phyloP scores from a whole-genome alignment of 2,888 invertebrate genomes.

The Apodemia duryi region DNA sequence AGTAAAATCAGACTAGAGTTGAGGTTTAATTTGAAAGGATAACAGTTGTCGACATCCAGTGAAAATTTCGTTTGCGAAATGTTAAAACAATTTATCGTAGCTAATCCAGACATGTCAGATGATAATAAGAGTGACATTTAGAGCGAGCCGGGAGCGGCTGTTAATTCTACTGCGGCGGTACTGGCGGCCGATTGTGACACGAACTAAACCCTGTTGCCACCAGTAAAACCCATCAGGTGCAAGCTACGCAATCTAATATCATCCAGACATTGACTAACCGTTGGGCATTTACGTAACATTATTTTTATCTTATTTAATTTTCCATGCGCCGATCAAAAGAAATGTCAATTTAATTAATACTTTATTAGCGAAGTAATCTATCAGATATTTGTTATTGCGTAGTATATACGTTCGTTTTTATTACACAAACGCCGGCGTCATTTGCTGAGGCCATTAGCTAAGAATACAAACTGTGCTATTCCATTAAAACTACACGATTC shows the following conservation, averaged over 20 bases:
- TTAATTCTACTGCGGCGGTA: slow-evolving; percentile 70
- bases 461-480: slow-evolving; percentile 62
- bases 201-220: slow-evolving; percentile 70
- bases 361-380: slow-evolving; percentile 21
- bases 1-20: slow-evolving; percentile 44
- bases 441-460: slow-evolving; percentile 58
- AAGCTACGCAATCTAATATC: slow-evolving; percentile 54
- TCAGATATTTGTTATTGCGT: slow-evolving; percentile 17
- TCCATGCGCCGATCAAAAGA: slow-evolving; percentile 11
- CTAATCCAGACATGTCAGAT: slow-evolving; percentile 75
- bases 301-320: slow-evolving; percentile 31
- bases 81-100: slow-evolving; percentile 76
- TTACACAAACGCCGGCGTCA: slow-evolving; percentile 48
- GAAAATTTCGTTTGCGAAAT: slow-evolving; percentile 60
- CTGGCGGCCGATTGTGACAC: slow-evolving; percentile 67
- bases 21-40: slow-evolving; percentile 63
- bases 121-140: slow-evolving; percentile 78
- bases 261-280: slow-evolving; percentile 32
- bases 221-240: slow-evolving; percentile 71
- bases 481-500: slow-evolving; percentile 59
- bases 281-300: slow-evolving; percentile 28
- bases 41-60: slow-evolving; percentile 60
- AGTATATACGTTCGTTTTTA: slow-evolving; percentile 44
- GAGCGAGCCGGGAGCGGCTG: slow-evolving; percentile 58
- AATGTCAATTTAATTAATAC: slow-evolving; percentile 21